Percentiles rank a stretch among this genome's conserved stretches.
phyloP scores from a whole-genome alignment of 2,888 invertebrate species.

The Lasius platythorax region DNA sequence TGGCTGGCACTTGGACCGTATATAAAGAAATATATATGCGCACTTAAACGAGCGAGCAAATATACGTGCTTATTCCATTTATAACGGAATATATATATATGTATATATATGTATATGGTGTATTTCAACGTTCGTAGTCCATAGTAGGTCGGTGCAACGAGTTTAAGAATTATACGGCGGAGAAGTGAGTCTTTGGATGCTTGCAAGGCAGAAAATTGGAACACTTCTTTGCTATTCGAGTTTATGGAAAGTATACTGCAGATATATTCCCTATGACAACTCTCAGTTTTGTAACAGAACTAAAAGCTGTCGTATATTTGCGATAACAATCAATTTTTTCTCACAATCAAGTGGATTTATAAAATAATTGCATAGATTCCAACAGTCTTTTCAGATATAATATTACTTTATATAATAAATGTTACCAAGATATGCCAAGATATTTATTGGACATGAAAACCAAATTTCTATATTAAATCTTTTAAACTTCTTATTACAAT shows the following conservation, averaged over 20 bases:
- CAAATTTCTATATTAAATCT: neutral
- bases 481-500: neutral
- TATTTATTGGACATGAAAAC: neutral
- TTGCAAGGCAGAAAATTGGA: constrained; percentile 51
- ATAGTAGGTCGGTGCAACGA: constrained; percentile 45
- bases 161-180: constrained; percentile 52
- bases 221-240: constrained; percentile 51
- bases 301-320: constrained; percentile 2
- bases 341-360: neutral
- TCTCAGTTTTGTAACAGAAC: constrained; percentile 5
- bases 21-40: constrained; percentile 52
- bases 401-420: neutral
- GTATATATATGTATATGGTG: neutral
- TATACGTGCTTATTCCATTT: constrained; percentile 51
- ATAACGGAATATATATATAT: constrained; percentile 21
- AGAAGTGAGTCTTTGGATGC: constrained; percentile 44
- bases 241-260: constrained; percentile 45
- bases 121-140: constrained; percentile 29
- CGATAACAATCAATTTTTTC: constrained; percentile 8
- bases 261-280: constrained; percentile 43
- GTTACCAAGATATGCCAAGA: neutral
- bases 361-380: neutral
- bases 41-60: constrained; percentile 48
- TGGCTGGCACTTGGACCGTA: constrained; percentile 27
- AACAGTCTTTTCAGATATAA: neutral